A percentile compares a stretch with the other conserved stretches of the same genome.
These are phyloP conservation scores for Mergus octosetaceus DNA, from an alignment of 2,797 vertebrate genomes.

Conservation along the genomic window DNA sequence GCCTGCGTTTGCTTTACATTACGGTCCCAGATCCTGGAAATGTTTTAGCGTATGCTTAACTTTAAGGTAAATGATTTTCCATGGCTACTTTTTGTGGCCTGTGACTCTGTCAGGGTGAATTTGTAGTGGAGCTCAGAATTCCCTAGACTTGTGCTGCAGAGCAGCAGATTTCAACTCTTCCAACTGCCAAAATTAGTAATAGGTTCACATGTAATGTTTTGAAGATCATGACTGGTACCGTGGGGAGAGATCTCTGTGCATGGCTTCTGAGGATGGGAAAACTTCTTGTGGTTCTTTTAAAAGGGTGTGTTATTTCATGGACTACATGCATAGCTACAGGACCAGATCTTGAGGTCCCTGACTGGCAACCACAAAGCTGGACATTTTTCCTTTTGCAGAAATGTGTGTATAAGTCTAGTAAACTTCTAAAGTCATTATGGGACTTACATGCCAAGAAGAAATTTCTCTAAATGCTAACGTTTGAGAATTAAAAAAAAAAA, in stretches of 20 bases:
- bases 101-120: background rate
- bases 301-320: background rate
- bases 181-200: background rate
- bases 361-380: background rate
- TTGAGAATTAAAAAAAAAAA: background rate
- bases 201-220: background rate
- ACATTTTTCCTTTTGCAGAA: background rate
- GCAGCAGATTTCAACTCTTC: background rate
- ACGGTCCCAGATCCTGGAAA: background rate
- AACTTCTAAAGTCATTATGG: background rate
- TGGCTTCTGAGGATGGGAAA: background rate
- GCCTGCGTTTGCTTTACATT: background rate
- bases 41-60: background rate
- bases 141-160: background rate
- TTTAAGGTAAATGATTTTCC: background rate
- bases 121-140: background rate
- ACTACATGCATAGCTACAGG: background rate
- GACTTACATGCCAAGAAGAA: background rate
- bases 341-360: background rate
- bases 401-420: fast-evolving
- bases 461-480: background rate
- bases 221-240: background rate
- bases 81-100: background rate
- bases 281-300: background rate
- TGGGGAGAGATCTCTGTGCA: fast-evolving